phyloP scores from a whole-genome alignment of 2,797 vertebrate genomes.

The Echeneis naucrates region DNA sequence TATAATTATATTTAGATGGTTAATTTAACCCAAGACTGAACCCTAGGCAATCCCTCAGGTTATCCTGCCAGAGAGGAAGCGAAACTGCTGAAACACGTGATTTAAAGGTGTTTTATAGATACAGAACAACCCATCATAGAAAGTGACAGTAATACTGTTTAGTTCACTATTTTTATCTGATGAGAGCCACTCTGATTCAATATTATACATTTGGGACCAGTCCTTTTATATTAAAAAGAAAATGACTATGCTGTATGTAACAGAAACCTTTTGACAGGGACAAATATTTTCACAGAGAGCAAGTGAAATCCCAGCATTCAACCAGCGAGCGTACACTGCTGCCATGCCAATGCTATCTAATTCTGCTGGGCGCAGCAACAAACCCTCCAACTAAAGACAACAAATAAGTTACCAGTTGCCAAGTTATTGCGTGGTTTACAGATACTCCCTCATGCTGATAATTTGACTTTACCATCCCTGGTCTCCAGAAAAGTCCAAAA shows the following conservation, averaged over 20 bases:
- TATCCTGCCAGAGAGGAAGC: slow-evolving; percentile 20
- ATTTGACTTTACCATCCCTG: background rate
- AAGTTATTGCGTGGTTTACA: slow-evolving; percentile 2
- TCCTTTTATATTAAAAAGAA: background rate
- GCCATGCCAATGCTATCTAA: slow-evolving; percentile 28
- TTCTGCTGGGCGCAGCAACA: slow-evolving; percentile 18
- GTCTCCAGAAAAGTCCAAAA: too few relatives aligned
- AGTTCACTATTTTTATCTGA: background rate
- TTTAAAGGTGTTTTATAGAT: background rate
- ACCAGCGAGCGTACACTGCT: slow-evolving; percentile 6
- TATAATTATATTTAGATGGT: background rate
- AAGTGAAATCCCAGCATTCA: slow-evolving; percentile 10
- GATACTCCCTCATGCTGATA: background rate
- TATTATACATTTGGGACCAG: background rate
- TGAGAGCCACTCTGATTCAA: background rate
- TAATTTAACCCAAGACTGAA: slow-evolving; percentile 20
- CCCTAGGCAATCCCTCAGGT: slow-evolving; percentile 10
- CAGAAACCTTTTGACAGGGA: background rate
- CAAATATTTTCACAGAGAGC: slow-evolving; percentile 8
- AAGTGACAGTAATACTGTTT: background rate
- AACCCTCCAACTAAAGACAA: slow-evolving; percentile 28
- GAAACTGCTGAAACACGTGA: slow-evolving; percentile 33
- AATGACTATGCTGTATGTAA: background rate
- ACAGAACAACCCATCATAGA: background rate
- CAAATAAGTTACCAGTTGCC: slow-evolving; percentile 23